phyloP scores from a whole-genome alignment of 2,888 invertebrate species.

The Calameuta pallipes region DNA sequence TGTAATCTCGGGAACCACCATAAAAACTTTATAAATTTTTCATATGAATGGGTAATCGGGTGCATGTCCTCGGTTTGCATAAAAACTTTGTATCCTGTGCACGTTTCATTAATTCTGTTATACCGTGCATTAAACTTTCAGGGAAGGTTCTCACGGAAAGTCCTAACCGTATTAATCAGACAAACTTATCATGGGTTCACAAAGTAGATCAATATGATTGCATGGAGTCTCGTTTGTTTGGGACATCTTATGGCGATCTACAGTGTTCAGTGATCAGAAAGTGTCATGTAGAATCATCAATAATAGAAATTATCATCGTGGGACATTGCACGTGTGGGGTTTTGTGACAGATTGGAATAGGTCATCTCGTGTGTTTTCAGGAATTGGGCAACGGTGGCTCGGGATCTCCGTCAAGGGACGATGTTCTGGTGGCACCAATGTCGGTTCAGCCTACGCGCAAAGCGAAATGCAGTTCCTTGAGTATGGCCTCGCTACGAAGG shows the following conservation, averaged over 20 bases:
- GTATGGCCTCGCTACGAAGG: slow-evolving; percentile 77
- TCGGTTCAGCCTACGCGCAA: slow-evolving; percentile 88
- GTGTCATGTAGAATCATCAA: not conserved
- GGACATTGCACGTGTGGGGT: not conserved
- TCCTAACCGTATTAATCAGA: not conserved
- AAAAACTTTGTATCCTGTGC: not conserved
- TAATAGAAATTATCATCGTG: not conserved
- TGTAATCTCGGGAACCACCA: not conserved
- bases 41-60: not conserved
- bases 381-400: slow-evolving; percentile 76
- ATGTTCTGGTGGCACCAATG: slow-evolving; percentile 80
- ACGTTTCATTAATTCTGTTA: not conserved
- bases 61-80: not conserved
- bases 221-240: not conserved
- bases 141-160: not conserved
- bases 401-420: slow-evolving; percentile 70
- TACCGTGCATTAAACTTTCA: not conserved
- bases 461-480: slow-evolving; percentile 75
- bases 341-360: not conserved
- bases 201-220: not conserved
- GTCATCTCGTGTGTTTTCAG: slow-evolving; percentile 67
- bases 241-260: not conserved
- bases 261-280: not conserved
- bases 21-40: not conserved
- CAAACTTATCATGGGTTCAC: not conserved